phyloP scores from a whole-genome alignment of 2,113 vertebrate genomes.

The Pipra filicauda region DNA sequence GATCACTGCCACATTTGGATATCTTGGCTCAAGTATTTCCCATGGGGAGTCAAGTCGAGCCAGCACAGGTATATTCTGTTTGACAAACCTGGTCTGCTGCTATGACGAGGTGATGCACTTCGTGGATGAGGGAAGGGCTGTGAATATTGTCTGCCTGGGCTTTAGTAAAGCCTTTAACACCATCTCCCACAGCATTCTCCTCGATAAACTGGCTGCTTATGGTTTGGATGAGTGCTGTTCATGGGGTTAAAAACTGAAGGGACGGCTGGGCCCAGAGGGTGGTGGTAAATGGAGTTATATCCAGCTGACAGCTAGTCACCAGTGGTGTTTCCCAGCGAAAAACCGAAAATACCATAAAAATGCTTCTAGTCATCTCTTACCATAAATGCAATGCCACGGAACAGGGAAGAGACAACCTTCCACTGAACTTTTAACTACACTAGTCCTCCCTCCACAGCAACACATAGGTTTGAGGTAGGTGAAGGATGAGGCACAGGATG shows the following conservation, averaged over 20 bases:
- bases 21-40: neutral
- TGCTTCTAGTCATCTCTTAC: neutral
- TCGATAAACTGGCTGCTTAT: neutral
- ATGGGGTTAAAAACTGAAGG: neutral
- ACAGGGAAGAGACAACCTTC: neutral
- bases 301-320: neutral
- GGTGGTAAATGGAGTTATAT: neutral
- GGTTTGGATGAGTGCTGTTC: neutral
- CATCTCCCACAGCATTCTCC: neutral
- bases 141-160: neutral
- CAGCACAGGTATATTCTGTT: neutral
- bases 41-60: neutral
- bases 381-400: neutral
- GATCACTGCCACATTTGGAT: neutral
- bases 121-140: neutral
- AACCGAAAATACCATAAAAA: neutral
- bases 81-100: neutral
- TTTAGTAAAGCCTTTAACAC: neutral
- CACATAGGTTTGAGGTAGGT: neutral
- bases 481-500: neutral
- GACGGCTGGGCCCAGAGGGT: fast-evolving
- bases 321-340: neutral
- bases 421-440: neutral
- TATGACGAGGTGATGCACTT: fast-evolving
- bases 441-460: neutral